Base-by-base conservation (phyloP, 1,140 invertebrate species). In the Prorops nasuta region DNA sequence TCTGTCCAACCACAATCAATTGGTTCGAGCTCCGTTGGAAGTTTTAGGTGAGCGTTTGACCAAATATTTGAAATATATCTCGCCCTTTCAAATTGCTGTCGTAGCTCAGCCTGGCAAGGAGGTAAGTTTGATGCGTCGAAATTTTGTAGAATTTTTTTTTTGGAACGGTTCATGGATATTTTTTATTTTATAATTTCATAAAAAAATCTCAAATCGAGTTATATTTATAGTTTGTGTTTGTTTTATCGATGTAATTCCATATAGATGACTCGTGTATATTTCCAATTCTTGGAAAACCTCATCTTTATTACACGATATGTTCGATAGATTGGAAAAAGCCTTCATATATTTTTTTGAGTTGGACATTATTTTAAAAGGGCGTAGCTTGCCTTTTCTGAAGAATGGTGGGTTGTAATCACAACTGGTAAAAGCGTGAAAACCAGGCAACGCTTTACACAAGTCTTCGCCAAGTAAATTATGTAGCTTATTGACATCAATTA, bases 401-500 rank as follows among this genome's bases (percentile, higher is more conserved):
- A 67, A 71, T 9, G 63, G 56, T 22, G 70, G 71, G 54, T 74
- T 75, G 46, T 58, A 76, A 48, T 75, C 73, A 54, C 73, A 76
- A 21, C 73, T 70, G 9, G 69, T 76, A 0, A 76, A 49, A 10
- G 71, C 70, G 57, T 75, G 73, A 37, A 74, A 67, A 35, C 55
- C 66, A 44, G 64, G 63, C 32, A 74, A 59, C 15, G 42, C 50
- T 52, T 28, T 24, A 50, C 58, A 66, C 16, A 70, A 16, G 34
- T 37, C 36, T 35, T 21, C 3, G 32, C 67, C 63, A 22, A 74
- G 60, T 7, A 54, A 12, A 44, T 45, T 38, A 48, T 71, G 58
- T 8, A 74, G 16, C 44, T 58, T 48, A 6, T 34, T 60, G 7
- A 69, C 2, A 44, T 66, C 39, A 31, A 69, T 49, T 43, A 53